Evolutionary conservation across 2,888 invertebrate species (phyloP).

Genomic region (Rhingia campestris): DNA sequence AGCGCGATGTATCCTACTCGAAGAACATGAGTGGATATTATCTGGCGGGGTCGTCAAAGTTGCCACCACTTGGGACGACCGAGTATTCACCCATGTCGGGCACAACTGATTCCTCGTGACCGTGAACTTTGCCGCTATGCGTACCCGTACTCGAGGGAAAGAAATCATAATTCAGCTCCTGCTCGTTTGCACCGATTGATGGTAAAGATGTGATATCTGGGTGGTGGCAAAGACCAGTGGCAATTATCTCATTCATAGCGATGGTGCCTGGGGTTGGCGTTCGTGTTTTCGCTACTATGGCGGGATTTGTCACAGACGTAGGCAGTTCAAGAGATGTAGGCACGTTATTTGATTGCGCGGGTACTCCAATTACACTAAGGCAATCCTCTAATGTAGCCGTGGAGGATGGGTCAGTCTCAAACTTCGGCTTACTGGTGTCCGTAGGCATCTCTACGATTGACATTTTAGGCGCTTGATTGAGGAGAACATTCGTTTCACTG

Average conservation of each 20-base stretch:
- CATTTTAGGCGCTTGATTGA: conserved; percentile 92
- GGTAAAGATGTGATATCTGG: conserved; percentile 63
- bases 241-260: conserved; percentile 70
- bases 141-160: conserved; percentile 42
- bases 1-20: conserved; percentile 48
- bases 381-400: conserved; percentile 83
- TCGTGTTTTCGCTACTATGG: conserved; percentile 85
- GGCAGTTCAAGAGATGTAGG: conserved; percentile 89
- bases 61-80: conserved; percentile 56
- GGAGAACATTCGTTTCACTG: conserved; percentile 89
- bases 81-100: conserved; percentile 69
- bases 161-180: conserved; percentile 59
- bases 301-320: conserved; percentile 90
- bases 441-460: conserved; percentile 89
- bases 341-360: conserved; percentile 83
- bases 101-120: conserved; percentile 51
- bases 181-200: conserved; percentile 44
- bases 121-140: conserved; percentile 29
- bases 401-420: conserved; percentile 37
- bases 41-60: conserved; percentile 75
- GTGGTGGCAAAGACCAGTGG: conserved; percentile 65
- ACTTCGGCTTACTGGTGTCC: conserved; percentile 78
- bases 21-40: conserved; percentile 75
- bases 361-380: conserved; percentile 85
- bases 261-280: conserved; percentile 78